Conservation (phyloP, 2,113 vertebrate species). For the Corythornis madagascariensis region DNA sequence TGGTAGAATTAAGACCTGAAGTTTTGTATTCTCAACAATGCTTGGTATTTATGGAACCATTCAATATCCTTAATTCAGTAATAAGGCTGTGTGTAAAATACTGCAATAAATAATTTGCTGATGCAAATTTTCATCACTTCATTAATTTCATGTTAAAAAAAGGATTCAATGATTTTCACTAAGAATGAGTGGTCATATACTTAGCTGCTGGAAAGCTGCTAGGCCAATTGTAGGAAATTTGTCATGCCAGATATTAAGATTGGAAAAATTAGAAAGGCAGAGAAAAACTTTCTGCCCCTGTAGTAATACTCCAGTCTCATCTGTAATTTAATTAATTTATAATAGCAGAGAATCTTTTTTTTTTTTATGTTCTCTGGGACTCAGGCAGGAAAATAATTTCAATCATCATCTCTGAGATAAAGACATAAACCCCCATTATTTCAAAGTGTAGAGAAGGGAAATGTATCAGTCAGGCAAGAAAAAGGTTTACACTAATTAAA, state of each 20-base stretch:
- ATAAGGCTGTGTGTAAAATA: not conserved
- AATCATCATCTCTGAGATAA: not conserved
- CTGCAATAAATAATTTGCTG: conserved; percentile 26
- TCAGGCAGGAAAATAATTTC: not conserved
- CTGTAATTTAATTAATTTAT: not conserved
- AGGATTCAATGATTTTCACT: conserved; percentile 1
- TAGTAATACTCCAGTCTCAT: not conserved
- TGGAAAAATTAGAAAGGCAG: not conserved
- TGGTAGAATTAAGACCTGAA: conserved; percentile 1
- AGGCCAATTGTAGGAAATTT: conserved; percentile 32
- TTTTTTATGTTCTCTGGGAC: not conserved
- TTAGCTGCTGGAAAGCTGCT: not conserved
- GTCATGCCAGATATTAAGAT: not conserved
- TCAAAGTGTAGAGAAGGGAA: not conserved
- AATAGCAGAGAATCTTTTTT: not conserved
- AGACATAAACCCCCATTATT: not conserved
- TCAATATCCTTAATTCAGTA: conserved; percentile 1
- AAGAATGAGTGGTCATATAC: not conserved
- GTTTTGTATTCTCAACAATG: not conserved
- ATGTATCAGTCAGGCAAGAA: not conserved
- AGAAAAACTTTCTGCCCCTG: conserved; percentile 17
- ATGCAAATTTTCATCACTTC: conserved; percentile 46
- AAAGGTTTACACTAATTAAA: not conserved
- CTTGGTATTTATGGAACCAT: conserved; percentile 27
- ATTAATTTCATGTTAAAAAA: conserved; percentile 50